Conservation (phyloP, 1,140 invertebrate genomes). For the Drosophila dunni region DNA sequence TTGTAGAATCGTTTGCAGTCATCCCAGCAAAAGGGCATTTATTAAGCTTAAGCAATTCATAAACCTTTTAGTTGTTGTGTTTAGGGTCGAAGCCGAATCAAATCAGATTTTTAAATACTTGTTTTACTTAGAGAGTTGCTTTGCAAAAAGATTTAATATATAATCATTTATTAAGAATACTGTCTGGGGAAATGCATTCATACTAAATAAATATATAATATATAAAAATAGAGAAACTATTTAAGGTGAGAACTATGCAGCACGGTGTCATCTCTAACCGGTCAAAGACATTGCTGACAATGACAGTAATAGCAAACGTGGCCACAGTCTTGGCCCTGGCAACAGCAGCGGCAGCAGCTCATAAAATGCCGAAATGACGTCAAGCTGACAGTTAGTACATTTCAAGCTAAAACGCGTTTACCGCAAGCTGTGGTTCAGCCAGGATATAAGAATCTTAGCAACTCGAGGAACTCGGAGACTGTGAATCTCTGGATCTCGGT, state of each 20-base stretch:
- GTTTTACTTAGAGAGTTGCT: conserved; percentile 14
- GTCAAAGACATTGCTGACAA: conserved; percentile 14
- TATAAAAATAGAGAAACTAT: not conserved
- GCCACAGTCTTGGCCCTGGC: conserved; percentile 17
- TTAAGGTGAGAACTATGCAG: not conserved
- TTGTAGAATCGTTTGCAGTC: too few relatives aligned
- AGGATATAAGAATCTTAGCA: conserved; percentile 10
- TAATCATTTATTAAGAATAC: not conserved
- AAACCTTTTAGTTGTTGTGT: conserved; percentile 29
- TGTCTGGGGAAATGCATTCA: not conserved
- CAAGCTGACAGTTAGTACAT: conserved; percentile 79
- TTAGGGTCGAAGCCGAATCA: conserved; percentile 55
- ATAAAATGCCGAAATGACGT: conserved; percentile 78
- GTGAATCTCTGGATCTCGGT: conserved; percentile 10
- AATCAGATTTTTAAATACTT: conserved; percentile 21
- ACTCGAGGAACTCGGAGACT: not conserved
- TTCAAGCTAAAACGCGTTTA: conserved; percentile 64
- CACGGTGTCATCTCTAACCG: conserved; percentile 24
- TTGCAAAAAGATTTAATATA: conserved; percentile 16
- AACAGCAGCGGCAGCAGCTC: conserved; percentile 56
- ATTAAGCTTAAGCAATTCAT: conserved; percentile 75
- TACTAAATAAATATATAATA: conserved; percentile 8
- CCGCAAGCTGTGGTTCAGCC: conserved; percentile 63
- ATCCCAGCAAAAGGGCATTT: conserved; percentile 83
- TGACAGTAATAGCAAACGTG: conserved; percentile 15